Evolutionary conservation across 2,888 invertebrate species (phyloP), one percentile per base, ranked within the genome.

Genomic region (Trichogramma dendrolimi): DNA sequence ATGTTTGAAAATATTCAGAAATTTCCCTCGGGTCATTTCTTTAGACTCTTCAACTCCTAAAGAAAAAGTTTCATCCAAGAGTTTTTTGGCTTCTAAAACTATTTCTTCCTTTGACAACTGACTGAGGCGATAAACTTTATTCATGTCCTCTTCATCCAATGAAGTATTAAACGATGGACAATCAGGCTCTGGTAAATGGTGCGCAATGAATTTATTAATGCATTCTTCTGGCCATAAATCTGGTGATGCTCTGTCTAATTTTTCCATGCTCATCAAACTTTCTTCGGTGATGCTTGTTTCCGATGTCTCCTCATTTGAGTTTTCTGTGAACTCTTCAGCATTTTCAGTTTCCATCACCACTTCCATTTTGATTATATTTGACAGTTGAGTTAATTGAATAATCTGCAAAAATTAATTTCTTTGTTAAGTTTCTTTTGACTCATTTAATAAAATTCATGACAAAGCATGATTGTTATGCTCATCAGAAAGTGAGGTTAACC

Each of bases 151-250:
- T 27, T 27, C 27, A 27, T 27, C 27, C 3, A 27, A 27, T 27
- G 27, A 27, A 27, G 27, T 27, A 27, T 27, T 27, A 27, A 27
- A 27, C 27, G 27, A 27, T 55, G 86, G 83, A 53, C 84, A 85
- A 4, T 86, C 83, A 57, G 83, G 82, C 67, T 82, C 84, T 4
- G 84, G 82, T 55, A 84, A 82, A 74, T 87, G 88, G 75, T 85
- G 82, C 55, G 87, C 86, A 49, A 89, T 87, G 79, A 91, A 94
- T 74, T 93, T 91, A 41, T 90, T 88, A 67, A 95, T 89, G 68
- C 95, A 95, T 83, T 92, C 91, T 80, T 96, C 95, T 38, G 96
- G 96, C 96, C 96, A 97, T 73, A 96, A 80, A 76, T 96, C 95
- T 43, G 96, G 96, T 2, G 96, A 96, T 27, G 92, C 87, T 70